phyloP scores from a whole-genome alignment of 2,113 vertebrate genomes.

The Microcebus tavaratra region DNA sequence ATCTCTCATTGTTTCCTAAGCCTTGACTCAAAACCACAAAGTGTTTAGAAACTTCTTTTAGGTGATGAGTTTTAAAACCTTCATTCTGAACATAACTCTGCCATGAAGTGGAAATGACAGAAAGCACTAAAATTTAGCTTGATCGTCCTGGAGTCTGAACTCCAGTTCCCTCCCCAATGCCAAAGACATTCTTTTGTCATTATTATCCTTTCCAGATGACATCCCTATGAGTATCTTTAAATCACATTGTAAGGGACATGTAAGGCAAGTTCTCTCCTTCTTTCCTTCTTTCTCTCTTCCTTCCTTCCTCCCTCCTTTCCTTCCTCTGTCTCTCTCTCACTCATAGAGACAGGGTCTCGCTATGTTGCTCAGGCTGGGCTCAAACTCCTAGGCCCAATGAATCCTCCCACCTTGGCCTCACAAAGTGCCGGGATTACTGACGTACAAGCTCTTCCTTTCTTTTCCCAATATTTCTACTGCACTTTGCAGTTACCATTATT shows the following conservation, averaged over 20 bases:
- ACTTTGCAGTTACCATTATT: neutral
- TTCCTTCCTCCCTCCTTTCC: no score
- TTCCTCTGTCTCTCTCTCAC: no score
- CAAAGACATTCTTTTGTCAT: neutral
- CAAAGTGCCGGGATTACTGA: no score
- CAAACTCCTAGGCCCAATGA: no score
- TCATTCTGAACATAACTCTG: neutral
- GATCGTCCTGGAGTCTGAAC: neutral
- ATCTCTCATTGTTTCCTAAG: neutral
- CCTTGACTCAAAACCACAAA: conserved; percentile 9
- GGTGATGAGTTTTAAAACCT: neutral
- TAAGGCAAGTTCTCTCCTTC: neutral
- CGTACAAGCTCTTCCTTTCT: neutral
- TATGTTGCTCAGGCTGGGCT: no score
- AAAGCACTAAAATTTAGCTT: neutral
- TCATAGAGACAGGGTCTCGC: no score
- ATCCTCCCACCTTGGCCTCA: no score
- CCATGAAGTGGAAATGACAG: neutral
- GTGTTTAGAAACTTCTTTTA: neutral
- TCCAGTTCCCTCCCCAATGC: neutral
- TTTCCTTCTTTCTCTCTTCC: neutral
- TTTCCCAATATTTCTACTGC: neutral
- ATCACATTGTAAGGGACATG: neutral
- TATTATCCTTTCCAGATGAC: neutral
- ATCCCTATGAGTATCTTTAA: neutral